Evolutionary conservation across 2,797 vertebrate genomes (phyloP).

Genomic region (Phaenicophaeus curvirostris): DNA sequence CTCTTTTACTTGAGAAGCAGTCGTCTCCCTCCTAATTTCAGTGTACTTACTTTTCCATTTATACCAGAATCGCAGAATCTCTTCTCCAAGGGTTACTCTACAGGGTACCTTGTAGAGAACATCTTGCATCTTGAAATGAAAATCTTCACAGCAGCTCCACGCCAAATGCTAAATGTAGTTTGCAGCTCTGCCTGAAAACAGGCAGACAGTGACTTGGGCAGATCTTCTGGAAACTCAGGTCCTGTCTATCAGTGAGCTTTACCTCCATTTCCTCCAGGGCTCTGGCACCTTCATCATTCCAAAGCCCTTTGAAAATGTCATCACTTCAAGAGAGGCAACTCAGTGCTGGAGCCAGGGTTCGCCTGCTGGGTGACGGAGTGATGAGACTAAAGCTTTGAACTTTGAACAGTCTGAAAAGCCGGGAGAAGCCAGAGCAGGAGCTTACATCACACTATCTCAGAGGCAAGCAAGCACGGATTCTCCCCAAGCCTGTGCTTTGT

Average conservation of each 20-base stretch:
- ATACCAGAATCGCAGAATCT: background rate
- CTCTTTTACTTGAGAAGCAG: background rate
- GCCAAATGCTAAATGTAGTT: background rate
- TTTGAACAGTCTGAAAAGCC: background rate
- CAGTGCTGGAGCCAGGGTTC: background rate
- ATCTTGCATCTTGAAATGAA: background rate
- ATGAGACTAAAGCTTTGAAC: slow-evolving; percentile 12
- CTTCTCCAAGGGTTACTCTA: background rate
- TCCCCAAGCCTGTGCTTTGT: background rate
- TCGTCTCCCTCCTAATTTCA: background rate
- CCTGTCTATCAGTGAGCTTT: background rate
- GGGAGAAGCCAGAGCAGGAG: slow-evolving; percentile 37
- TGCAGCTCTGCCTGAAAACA: background rate
- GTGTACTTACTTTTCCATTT: background rate
- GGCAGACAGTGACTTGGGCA: background rate
- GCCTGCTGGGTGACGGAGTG: background rate
- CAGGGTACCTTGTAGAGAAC: background rate
- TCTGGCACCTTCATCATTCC: background rate
- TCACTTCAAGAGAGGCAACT: background rate
- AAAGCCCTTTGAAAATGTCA: slow-evolving; percentile 4
- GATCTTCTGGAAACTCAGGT: background rate
- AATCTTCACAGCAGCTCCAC: background rate
- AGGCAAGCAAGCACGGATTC: background rate
- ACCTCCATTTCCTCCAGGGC: background rate
- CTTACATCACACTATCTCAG: slow-evolving; percentile 38